phyloP scores from a whole-genome alignment of 2,113 vertebrate genomes.

The Struthio camelus region DNA sequence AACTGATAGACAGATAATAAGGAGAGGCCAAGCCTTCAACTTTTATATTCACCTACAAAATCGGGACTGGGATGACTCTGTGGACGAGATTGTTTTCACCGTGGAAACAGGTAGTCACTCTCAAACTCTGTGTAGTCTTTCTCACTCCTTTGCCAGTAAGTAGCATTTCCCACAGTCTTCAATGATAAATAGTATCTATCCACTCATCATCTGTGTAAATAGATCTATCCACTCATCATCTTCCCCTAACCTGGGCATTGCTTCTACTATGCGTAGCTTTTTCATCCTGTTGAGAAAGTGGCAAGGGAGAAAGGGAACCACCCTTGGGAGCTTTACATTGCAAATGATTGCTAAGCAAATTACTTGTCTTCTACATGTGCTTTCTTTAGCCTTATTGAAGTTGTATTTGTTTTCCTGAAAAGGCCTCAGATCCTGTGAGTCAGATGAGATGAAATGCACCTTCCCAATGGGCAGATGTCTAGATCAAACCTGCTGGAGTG shows the following conservation, averaged over 20 bases:
- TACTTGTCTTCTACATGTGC: not conserved
- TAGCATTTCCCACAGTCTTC: not conserved
- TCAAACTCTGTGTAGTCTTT: not conserved
- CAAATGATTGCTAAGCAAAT: constrained; percentile 25
- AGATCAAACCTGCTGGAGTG: constrained; percentile 50
- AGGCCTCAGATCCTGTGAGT: constrained; percentile 62
- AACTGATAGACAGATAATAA: constrained; percentile 55
- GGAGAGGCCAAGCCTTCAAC: constrained; percentile 51
- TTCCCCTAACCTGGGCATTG: not conserved
- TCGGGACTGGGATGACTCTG: constrained; percentile 40
- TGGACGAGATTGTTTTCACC: constrained; percentile 34
- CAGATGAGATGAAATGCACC: constrained; percentile 38
- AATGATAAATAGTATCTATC: not conserved
- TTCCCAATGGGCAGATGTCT: constrained; percentile 46
- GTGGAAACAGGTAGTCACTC: constrained; percentile 51
- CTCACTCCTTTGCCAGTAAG: not conserved
- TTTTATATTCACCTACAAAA: constrained; percentile 61
- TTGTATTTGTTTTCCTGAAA: constrained; percentile 29
- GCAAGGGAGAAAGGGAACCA: constrained; percentile 2
- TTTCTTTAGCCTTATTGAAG: constrained; percentile 31
- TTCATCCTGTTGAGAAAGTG: not conserved
- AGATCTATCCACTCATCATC: not conserved
- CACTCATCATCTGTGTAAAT: not conserved
- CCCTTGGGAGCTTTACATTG: not conserved
- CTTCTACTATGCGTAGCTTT: not conserved